A percentile compares a stretch with the other conserved stretches of the same genome.
Evolutionary conservation across 2,888 invertebrate genomes (phyloP).

Genomic region (Caenorhabditis drosophilae): DNA sequence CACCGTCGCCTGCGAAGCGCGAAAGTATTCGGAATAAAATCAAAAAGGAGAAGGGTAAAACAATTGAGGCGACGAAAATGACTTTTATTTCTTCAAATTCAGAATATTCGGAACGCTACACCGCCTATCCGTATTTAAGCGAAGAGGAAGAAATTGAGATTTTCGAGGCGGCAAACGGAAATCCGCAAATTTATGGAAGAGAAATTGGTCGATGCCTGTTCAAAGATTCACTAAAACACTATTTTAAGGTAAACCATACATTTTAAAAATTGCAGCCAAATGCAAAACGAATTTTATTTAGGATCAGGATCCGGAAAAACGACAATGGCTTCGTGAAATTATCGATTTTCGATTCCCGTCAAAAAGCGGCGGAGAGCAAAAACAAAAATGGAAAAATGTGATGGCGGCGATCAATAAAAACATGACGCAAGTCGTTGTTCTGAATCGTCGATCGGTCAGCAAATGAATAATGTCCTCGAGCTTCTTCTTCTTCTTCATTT

Average conservation of each 20-base stretch:
- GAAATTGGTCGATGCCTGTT: slow-evolving; percentile 42
- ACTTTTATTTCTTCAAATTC: neutral
- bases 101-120: slow-evolving; percentile 20
- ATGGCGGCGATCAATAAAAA: slow-evolving; percentile 53
- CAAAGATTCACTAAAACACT: slow-evolving; percentile 39
- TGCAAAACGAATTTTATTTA: too few species aligned
- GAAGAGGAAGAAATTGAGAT: slow-evolving; percentile 46
- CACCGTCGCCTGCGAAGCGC: slow-evolving; percentile 20
- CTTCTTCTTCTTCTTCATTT: neutral
- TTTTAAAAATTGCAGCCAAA: too few species aligned
- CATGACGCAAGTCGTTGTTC: slow-evolving; percentile 31
- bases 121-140: slow-evolving; percentile 43
- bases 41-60: slow-evolving; percentile 17
- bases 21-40: slow-evolving; percentile 29
- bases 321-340: slow-evolving; percentile 54
- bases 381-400: slow-evolving; percentile 55
- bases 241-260: slow-evolving; percentile 41
- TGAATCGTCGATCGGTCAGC: slow-evolving; percentile 21
- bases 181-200: slow-evolving; percentile 48
- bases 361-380: slow-evolving; percentile 31
- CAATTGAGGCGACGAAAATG: neutral
- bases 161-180: slow-evolving; percentile 32
- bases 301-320: slow-evolving; percentile 51
- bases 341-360: slow-evolving; percentile 54
- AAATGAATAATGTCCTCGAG: slow-evolving; percentile 1